These are phyloP conservation scores for Apoderus coryli DNA, from an alignment of 2,888 invertebrate genomes.

Conservation along the genomic window DNA sequence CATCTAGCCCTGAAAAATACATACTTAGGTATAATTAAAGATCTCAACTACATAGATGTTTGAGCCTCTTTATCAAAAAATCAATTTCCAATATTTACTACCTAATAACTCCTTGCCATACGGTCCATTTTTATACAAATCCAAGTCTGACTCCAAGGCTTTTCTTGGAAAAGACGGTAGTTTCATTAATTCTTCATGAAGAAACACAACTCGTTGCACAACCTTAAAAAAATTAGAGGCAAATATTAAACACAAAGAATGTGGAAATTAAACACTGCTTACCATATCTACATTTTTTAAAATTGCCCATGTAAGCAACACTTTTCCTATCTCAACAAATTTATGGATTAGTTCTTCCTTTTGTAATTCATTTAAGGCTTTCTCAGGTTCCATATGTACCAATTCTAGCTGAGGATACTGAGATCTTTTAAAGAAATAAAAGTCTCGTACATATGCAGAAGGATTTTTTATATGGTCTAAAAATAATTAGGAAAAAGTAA, in stretches of 20 bases:
- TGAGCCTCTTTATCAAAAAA: too few species aligned
- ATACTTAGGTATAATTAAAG: too few species aligned
- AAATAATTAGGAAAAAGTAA: too few species aligned
- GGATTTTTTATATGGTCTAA: slow-evolving; percentile 93
- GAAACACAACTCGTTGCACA: slow-evolving; percentile 92
- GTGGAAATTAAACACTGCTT: too few species aligned
- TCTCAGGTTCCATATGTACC: slow-evolving; percentile 83
- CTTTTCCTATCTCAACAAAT: slow-evolving; percentile 95
- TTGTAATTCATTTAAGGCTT: slow-evolving; percentile 80
- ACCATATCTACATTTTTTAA: slow-evolving; percentile 86
- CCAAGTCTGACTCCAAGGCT: slow-evolving; percentile 91
- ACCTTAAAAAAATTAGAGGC: slow-evolving; percentile 39
- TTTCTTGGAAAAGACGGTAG: slow-evolving; percentile 96
- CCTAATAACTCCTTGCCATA: slow-evolving; percentile 61
- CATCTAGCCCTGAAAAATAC: slow-evolving; percentile 86
- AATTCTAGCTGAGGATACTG: slow-evolving; percentile 95
- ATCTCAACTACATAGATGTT: too few species aligned
- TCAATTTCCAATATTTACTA: too few species aligned
- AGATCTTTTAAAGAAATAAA: slow-evolving; percentile 59
- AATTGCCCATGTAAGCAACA: slow-evolving; percentile 80
- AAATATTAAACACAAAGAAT: too few species aligned
- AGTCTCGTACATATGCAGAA: slow-evolving; percentile 88
- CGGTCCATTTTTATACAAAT: slow-evolving; percentile 77
- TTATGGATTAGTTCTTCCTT: slow-evolving; percentile 83
- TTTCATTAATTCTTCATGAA: slow-evolving; percentile 98